These are phyloP conservation scores for Corythucha ciliata DNA, from an alignment of 2,888 invertebrate species.

Conservation along the genomic window DNA sequence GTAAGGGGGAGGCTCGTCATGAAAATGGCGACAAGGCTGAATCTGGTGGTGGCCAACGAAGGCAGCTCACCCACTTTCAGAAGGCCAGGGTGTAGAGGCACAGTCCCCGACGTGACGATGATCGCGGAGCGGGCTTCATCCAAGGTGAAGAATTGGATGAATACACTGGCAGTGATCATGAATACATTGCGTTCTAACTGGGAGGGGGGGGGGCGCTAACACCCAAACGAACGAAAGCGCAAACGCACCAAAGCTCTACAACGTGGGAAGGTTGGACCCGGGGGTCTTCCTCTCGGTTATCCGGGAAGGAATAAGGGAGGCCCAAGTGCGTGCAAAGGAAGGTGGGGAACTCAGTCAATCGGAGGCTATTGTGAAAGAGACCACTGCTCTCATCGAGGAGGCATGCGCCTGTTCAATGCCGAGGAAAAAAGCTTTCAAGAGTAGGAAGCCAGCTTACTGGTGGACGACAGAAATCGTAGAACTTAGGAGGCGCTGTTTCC, in stretches of 20 bases:
- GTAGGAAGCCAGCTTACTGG: constrained; percentile 30
- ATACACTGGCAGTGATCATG: constrained; percentile 27
- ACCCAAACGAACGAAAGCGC: too few relatives aligned
- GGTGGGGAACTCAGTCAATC: too few relatives aligned
- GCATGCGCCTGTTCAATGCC: constrained; percentile 26
- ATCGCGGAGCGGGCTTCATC: neutral
- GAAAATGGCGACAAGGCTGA: constrained; percentile 32
- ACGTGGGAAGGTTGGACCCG: neutral
- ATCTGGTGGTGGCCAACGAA: constrained; percentile 28
- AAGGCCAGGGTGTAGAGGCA: constrained; percentile 3
- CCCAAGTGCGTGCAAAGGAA: too few relatives aligned
- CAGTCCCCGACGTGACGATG: constrained; percentile 10
- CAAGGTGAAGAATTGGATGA: constrained; percentile 9
- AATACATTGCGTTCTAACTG: too few relatives aligned
- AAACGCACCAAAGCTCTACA: neutral
- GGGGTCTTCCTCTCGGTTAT: neutral
- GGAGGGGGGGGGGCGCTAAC: too few relatives aligned
- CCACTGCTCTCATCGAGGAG: too few relatives aligned
- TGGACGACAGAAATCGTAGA: constrained; percentile 33
- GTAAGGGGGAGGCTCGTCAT: constrained; percentile 30
- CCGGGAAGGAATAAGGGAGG: neutral
- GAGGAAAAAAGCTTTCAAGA: constrained; percentile 8
- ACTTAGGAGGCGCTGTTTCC: constrained; percentile 26
- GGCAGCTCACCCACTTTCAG: constrained; percentile 8
- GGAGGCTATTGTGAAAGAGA: too few relatives aligned